Evolutionary conservation across 2,888 invertebrate genomes (phyloP).

Genomic region (Drosophila glabriapex): DNA sequence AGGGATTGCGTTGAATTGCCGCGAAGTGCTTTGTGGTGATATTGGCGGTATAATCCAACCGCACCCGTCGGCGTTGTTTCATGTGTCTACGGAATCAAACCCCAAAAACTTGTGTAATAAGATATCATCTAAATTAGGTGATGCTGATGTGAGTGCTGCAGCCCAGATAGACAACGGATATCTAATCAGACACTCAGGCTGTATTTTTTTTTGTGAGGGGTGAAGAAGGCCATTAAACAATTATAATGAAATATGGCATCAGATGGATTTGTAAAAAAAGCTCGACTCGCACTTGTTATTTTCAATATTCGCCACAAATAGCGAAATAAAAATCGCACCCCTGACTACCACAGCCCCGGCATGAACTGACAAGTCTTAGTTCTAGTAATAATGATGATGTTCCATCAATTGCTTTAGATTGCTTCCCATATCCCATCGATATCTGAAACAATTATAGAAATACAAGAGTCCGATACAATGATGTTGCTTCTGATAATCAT

Average conservation of each 20-base stretch:
- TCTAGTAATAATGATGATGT: constrained; percentile 30
- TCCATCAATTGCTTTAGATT: constrained; percentile 22
- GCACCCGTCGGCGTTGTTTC: constrained; percentile 20
- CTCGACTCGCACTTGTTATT: constrained; percentile 52
- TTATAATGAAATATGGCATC: constrained; percentile 27
- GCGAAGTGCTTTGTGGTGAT: constrained; percentile 30
- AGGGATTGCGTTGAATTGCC: constrained; percentile 4
- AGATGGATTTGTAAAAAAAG: constrained; percentile 9
- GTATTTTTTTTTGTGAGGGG: constrained; percentile 9
- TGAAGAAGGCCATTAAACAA: constrained; percentile 41
- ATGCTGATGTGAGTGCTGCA: constrained; percentile 16
- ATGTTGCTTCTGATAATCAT: neutral
- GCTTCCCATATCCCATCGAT: neutral
- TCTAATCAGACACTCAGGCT: constrained; percentile 2
- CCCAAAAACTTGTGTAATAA: constrained; percentile 22
- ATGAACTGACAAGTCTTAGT: constrained; percentile 1
- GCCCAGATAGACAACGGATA: constrained; percentile 3
- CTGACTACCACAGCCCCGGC: neutral
- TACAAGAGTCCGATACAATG: neutral
- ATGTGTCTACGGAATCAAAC: constrained; percentile 30
- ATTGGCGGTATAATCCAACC: constrained; percentile 42
- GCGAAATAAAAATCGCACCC: constrained; percentile 28
- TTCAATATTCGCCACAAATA: constrained; percentile 57
- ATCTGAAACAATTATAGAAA: constrained; percentile 4
- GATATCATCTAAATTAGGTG: constrained; percentile 56